Base-by-base conservation (phyloP, 2,888 invertebrate genomes). In the Anodontia alba region DNA sequence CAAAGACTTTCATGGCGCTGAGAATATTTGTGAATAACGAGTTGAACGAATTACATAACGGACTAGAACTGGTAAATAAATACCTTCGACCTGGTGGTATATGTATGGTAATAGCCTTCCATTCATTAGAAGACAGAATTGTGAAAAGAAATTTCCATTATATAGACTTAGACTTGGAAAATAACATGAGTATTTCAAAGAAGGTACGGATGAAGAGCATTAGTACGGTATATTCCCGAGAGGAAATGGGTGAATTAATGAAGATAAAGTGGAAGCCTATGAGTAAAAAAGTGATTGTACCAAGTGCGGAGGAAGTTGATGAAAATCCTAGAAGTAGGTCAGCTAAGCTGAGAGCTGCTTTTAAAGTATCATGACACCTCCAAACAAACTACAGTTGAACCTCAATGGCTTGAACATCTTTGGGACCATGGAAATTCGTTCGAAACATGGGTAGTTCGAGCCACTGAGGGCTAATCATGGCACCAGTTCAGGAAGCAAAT, bases 1-100 rank as follows among this genome's bases (percentile, higher is more conserved):
- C 98, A 0, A 98, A 98, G 95, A 96, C 98, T 0, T 99, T 99
- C 95, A 97, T 98, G 95, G 99, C 99, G 0, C 94, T 99, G 82
- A 96, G 99, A 81, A 99, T 99, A 91, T 98, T 99, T 95, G 97
- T 99, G 0, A 99, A 99, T 93, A 97, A 99, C 94, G 99, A 99
- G 95, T 95, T 99, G 0, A 99, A 99, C 94, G 98, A 99, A 95
- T 96, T 99, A 0, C 97, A 98, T 95, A 97, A 97, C 94, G 98
- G 96, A 0, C 96, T 99, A 94, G 93, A 97, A 33, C 91, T 98
- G 75, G 97, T 98, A 0, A 96, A 96, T 83, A 76, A 87, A 12
- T 91, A 97, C 96, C 95, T 99, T 31, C 97, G 97, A 95, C 94
- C 96, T 0, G 96, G 96, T 49, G 99, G 99, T 0, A 95, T 96